These are phyloP conservation scores for Limnephilus lunatus DNA, from an alignment of 2,888 invertebrate species.

Conservation along the genomic window DNA sequence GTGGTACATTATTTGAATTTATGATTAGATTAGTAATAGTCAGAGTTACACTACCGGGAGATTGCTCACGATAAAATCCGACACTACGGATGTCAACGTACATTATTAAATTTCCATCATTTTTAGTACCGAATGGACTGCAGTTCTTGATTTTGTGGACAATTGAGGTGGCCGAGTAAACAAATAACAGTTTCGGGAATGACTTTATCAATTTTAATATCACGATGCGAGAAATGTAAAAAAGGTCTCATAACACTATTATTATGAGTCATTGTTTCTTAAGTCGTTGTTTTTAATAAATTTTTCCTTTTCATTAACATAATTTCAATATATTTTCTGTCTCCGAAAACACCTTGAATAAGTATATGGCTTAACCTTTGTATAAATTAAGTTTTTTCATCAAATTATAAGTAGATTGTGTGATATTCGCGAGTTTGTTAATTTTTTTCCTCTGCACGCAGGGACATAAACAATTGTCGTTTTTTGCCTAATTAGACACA, in stretches of 20 bases:
- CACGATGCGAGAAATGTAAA: background rate
- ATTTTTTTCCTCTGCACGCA: background rate
- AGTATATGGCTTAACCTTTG: background rate
- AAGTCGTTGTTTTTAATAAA: background rate
- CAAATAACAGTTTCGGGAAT: background rate
- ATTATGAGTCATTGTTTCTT: background rate
- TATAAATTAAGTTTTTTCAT: background rate
- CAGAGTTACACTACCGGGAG: background rate
- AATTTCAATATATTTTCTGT: background rate
- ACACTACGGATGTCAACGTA: background rate
- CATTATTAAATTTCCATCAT: background rate
- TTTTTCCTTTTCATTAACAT: background rate
- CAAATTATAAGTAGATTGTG: background rate
- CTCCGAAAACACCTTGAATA: background rate
- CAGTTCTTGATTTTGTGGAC: background rate
- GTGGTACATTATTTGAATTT: background rate
- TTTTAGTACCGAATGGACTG: background rate
- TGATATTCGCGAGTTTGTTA: background rate
- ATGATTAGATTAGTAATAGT: background rate
- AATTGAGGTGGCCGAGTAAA: background rate
- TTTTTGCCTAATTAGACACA: background rate
- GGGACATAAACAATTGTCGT: background rate
- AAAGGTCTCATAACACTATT: background rate
- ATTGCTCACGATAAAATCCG: background rate
- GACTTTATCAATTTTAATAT: background rate